phyloP scores from a whole-genome alignment of 2,888 invertebrate species.

The Polydrusus pterygomalis region DNA sequence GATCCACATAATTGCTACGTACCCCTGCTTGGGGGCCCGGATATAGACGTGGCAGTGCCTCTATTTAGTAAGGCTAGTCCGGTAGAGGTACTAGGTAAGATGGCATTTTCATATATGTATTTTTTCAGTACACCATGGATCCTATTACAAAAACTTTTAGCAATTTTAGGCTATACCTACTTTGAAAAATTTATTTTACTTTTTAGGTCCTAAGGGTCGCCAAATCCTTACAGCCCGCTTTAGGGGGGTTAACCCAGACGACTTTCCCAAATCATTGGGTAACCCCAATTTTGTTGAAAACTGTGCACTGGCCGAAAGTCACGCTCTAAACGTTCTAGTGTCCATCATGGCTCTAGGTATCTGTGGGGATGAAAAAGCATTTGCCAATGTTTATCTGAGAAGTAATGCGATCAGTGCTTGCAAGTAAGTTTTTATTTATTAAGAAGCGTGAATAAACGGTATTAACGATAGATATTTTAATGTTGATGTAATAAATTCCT shows the following conservation, averaged over 20 bases:
- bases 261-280: slow-evolving; percentile 58
- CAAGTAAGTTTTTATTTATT: slow-evolving; percentile 61
- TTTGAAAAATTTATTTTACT: too few relatives aligned
- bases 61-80: slow-evolving; percentile 78
- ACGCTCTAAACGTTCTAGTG: slow-evolving; percentile 65
- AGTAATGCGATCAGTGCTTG: slow-evolving; percentile 65
- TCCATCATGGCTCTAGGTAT: slow-evolving; percentile 67
- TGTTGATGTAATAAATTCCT: too few relatives aligned
- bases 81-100: slow-evolving; percentile 67
- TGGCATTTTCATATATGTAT: background rate
- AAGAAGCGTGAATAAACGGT: too few relatives aligned
- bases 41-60: slow-evolving; percentile 79
- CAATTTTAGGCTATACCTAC: too few relatives aligned
- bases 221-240: slow-evolving; percentile 57
- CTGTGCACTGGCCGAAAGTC: slow-evolving; percentile 61
- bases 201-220: slow-evolving; percentile 38
- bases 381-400: slow-evolving; percentile 65
- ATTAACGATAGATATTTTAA: background rate
- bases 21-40: slow-evolving; percentile 80
- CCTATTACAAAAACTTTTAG: too few relatives aligned
- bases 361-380: slow-evolving; percentile 65
- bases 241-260: slow-evolving; percentile 56
- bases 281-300: slow-evolving; percentile 53
- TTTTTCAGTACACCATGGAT: too few relatives aligned
- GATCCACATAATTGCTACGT: slow-evolving; percentile 77